Base-by-base conservation (phyloP, 2,113 vertebrate genomes). In the Argyrosomus japonicus region DNA sequence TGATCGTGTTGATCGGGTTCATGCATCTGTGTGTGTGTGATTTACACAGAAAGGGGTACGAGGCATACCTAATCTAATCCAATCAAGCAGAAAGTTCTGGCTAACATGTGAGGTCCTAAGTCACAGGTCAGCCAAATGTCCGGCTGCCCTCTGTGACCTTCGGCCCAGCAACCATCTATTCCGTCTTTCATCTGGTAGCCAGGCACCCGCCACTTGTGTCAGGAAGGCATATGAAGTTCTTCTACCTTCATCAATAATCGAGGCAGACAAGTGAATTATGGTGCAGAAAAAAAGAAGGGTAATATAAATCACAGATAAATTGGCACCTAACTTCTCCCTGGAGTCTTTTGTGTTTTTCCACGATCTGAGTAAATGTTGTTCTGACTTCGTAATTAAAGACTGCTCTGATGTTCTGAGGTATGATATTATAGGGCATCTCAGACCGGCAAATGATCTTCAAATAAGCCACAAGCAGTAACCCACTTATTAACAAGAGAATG, bases 91-190 rank as follows among this genome's bases (percentile, higher is more conserved):
- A 85, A 85, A 63, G 80, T 75, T 84, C 79, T 58, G 70, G 69
- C 82, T 77, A 85, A 67, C 81, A 90, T 81, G 81, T 87, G 77
- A 92, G 86, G 70, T 85, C 89, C 48, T 13, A 25, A 86, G 89
- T 92, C 90, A 91, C 12, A 92, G 92, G 90, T 91, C 93, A 87
- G 78, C 76, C 79, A 88, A 93, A 94, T 7, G 75, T 79, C 93
- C 93, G 93, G 88, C 91, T 95, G 93, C 90, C 83, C 87, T 76
- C 23, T 5, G 9, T 84, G 84, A 95, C 92, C 93, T 91, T 72
- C 53, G 68, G 87, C 89, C 89, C 14, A 3, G 3, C 29, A 48
- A 72, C 75, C 69, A 81, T 93, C 78, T 65, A 80, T 73, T 79
- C 77, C 51, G 29, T 75, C 88, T 92, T 94, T 94, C 91, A 94